Conservation (phyloP, 2,797 vertebrate species). For the Enoplosus armatus region DNA sequence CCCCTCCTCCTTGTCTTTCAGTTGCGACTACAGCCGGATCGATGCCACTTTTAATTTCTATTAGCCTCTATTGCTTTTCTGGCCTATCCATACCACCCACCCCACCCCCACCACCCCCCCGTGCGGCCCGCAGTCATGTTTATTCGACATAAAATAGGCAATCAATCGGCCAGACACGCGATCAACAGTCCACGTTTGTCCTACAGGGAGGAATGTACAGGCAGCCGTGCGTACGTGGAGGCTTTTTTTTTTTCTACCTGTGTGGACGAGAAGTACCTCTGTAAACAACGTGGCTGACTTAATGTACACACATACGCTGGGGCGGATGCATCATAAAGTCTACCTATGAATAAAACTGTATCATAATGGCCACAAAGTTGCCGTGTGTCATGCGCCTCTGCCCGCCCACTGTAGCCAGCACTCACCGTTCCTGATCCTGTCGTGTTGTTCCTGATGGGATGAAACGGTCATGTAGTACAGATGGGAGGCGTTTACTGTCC, state of each 20-base stretch:
- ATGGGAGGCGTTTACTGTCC: slow-evolving; percentile 29
- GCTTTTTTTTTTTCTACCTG: slow-evolving; percentile 58
- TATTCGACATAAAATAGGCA: slow-evolving; percentile 17
- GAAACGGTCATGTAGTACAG: slow-evolving; percentile 61
- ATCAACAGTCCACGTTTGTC: slow-evolving; percentile 70
- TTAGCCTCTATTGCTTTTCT: background rate
- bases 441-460: slow-evolving; percentile 62
- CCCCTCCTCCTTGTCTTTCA: slow-evolving; percentile 60
- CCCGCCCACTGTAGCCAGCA: slow-evolving; percentile 65
- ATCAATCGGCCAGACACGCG: slow-evolving; percentile 41
- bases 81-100: background rate
- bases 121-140: background rate
- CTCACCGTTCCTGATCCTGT: slow-evolving; percentile 74
- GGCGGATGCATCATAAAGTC: slow-evolving; percentile 4
- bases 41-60: slow-evolving; percentile 46
- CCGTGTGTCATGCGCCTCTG: slow-evolving; percentile 59
- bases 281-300: slow-evolving; percentile 33
- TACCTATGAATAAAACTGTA: slow-evolving; percentile 30
- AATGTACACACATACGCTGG: background rate
- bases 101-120: no score
- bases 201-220: slow-evolving; percentile 55
- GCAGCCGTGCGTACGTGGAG: slow-evolving; percentile 76
- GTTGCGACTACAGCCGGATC: slow-evolving; percentile 53
- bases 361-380: slow-evolving; percentile 73
- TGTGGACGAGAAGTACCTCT: slow-evolving; percentile 21